Evolutionary conservation across 2,113 vertebrate species (phyloP).

Genomic region (Myodes glareolus): DNA sequence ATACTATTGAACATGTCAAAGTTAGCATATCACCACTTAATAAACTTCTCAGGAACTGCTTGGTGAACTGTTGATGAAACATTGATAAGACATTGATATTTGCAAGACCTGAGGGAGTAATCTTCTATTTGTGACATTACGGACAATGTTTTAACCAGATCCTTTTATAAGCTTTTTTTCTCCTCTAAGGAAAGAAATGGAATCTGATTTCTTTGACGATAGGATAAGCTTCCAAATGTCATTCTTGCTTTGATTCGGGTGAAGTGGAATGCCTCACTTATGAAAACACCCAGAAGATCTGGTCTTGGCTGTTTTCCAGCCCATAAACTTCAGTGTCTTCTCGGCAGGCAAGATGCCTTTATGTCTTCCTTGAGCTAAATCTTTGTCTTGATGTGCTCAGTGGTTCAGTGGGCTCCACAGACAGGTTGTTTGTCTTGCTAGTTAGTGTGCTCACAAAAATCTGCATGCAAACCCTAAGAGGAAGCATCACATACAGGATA

Average conservation of each 20-base stretch:
- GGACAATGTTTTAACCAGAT: no score
- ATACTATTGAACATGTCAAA: not conserved
- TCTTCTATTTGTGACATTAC: not conserved
- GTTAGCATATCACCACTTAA: not conserved
- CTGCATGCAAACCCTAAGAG: not conserved
- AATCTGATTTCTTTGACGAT: not conserved
- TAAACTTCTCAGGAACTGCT: not conserved
- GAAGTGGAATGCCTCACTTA: no score
- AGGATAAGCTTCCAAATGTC: not conserved
- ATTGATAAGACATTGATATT: not conserved
- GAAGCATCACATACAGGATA: not conserved
- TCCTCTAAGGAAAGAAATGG: not conserved
- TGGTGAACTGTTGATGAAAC: not conserved
- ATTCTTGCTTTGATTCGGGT: not conserved
- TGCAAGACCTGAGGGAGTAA: not conserved
- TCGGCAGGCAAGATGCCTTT: not conserved
- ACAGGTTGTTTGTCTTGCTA: not conserved
- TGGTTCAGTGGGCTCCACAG: not conserved
- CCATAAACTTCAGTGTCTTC: not conserved
- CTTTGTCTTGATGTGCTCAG: not conserved
- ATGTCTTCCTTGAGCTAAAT: not conserved
- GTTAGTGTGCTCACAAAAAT: not conserved
- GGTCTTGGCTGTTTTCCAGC: not conserved
- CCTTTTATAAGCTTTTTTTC: not conserved
- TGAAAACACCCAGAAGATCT: not conserved